Conservation (phyloP, 2,888 invertebrate genomes). For the Drosophila incognita region DNA sequence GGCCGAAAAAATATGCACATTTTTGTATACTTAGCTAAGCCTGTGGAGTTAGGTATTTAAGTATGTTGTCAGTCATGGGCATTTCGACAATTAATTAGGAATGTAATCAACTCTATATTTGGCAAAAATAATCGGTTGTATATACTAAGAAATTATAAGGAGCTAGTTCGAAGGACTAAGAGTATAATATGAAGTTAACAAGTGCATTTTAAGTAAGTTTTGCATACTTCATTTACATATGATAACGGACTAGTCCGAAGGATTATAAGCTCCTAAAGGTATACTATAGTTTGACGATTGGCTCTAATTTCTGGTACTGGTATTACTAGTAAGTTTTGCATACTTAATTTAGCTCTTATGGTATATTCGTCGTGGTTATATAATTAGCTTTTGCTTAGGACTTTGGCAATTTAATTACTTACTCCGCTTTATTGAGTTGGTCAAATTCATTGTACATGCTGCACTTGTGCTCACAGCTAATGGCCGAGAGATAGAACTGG, state of each 20-base stretch:
- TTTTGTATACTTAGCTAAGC: slow-evolving; percentile 12
- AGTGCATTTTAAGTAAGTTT: neutral
- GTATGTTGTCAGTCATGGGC: slow-evolving; percentile 4
- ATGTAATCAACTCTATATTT: slow-evolving; percentile 1
- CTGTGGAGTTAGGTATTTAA: neutral
- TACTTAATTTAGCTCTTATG: neutral
- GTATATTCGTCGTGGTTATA: neutral
- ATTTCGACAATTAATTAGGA: slow-evolving; percentile 1
- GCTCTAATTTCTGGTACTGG: neutral
- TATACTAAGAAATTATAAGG: neutral
- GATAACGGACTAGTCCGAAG: neutral
- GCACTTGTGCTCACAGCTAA: slow-evolving; percentile 16
- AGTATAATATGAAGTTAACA: neutral
- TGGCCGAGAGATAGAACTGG: slow-evolving; percentile 44
- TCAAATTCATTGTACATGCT: slow-evolving; percentile 30
- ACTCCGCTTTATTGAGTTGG: slow-evolving; percentile 1
- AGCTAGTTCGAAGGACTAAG: neutral
- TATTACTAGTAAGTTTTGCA: neutral
- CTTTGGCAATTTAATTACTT: slow-evolving; percentile 35
- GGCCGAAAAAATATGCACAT: slow-evolving; percentile 22
- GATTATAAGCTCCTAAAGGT: neutral
- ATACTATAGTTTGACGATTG: neutral
- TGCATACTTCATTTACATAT: rapidly evolving
- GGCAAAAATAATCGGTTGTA: neutral
- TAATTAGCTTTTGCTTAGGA: slow-evolving; percentile 7